phyloP scores from a whole-genome alignment of 1,140 invertebrate species.

The Drosophila bifasciata region DNA sequence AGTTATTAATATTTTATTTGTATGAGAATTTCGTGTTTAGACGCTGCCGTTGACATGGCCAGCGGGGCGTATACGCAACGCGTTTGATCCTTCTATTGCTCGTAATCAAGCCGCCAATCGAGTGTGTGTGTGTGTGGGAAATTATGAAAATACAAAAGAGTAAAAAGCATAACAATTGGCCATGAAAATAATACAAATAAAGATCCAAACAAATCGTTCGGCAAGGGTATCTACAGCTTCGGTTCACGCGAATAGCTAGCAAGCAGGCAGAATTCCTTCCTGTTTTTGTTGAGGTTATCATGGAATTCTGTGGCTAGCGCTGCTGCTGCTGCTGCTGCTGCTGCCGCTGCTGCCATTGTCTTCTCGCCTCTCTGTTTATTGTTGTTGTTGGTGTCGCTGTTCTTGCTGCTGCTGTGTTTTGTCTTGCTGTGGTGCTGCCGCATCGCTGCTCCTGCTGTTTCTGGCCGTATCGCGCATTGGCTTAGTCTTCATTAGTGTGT shows the following conservation, averaged over 20 bases:
- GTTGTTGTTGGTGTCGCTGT: constrained; percentile 44
- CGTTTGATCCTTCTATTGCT: constrained; percentile 16
- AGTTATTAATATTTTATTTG: constrained; percentile 59
- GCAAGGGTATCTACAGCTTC: no score
- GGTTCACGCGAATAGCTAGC: no score
- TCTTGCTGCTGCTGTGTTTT: no score
- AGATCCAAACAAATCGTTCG: constrained; percentile 1
- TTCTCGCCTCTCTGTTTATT: constrained; percentile 34
- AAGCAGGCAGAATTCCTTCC: background rate
- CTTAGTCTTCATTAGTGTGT: constrained; percentile 68
- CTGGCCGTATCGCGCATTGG: constrained; percentile 37
- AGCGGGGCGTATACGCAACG: constrained; percentile 60
- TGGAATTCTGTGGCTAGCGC: constrained; percentile 49
- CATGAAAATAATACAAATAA: constrained; percentile 15
- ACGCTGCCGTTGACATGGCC: constrained; percentile 43
- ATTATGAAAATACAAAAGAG: constrained; percentile 11
- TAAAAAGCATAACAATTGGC: constrained; percentile 5
- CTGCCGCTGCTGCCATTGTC: constrained; percentile 26
- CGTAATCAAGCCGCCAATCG: constrained; percentile 16
- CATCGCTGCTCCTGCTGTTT: constrained; percentile 31
- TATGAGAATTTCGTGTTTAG: constrained; percentile 46
- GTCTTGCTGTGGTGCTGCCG: constrained; percentile 4
- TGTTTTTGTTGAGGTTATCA: constrained; percentile 32
- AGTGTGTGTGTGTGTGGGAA: constrained; percentile 6
- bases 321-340: no score